These are phyloP conservation scores for Ichneumoninae sp. DNA, from an alignment of 2,888 invertebrate species.

Conservation along the genomic window DNA sequence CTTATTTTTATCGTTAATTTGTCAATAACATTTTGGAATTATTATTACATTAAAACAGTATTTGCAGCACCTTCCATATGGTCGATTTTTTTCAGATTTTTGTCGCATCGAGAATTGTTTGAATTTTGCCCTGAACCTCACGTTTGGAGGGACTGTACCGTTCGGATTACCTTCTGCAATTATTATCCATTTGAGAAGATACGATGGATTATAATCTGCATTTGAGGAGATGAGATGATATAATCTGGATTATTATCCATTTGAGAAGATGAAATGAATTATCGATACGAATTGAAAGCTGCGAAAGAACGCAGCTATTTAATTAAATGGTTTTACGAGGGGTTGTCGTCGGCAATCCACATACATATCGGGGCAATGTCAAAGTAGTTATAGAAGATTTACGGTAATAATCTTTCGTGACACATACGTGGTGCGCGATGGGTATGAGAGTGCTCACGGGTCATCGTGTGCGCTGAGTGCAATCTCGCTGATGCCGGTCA, in stretches of 20 bases:
- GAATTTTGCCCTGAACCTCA: no score
- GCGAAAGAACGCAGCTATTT: not conserved
- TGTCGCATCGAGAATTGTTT: no score
- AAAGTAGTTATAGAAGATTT: constrained; percentile 28
- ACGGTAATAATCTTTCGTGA: constrained; percentile 40
- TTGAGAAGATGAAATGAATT: not conserved
- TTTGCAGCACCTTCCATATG: no score
- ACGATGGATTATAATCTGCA: not conserved
- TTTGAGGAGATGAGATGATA: no score
- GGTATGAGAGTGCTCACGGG: constrained; percentile 11
- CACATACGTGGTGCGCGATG: constrained; percentile 4
- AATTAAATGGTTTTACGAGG: not conserved
- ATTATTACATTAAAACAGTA: no score
- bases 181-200: not conserved
- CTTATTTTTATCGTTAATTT: no score
- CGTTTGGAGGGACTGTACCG: no score
- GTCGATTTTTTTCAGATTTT: no score
- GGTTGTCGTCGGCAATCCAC: constrained; percentile 2
- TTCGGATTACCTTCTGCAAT: not conserved
- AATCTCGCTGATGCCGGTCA: constrained; percentile 39
- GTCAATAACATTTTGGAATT: no score
- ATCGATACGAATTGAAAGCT: not conserved
- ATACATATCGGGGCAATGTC: not conserved
- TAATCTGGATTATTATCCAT: not conserved
- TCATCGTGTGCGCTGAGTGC: constrained; percentile 47